Evolutionary conservation across 2,113 vertebrate genomes (phyloP).

Genomic region (Mus musculus): GRCm39 chr1:159979001-159979500

Average conservation of each 20-base stretch:
- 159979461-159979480: background rate
- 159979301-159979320: background rate
- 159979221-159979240: background rate
- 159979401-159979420: background rate
- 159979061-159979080: background rate
- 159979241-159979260: background rate
- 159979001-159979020: background rate
- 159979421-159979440: background rate
- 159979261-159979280: background rate
- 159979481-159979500: background rate
- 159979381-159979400: background rate
- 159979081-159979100: background rate
- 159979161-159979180: background rate
- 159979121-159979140: background rate
- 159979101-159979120: background rate
- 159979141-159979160: background rate
- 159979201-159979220: background rate
- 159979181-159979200: background rate
- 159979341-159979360: background rate
- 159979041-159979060: background rate
- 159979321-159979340: background rate
- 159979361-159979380: background rate
- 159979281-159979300: background rate
- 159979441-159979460: slow-evolving; percentile 2
- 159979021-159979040: background rate